Conservation (phyloP, 1,140 invertebrate species). For the Trachymyrmex septentrionalis region DNA sequence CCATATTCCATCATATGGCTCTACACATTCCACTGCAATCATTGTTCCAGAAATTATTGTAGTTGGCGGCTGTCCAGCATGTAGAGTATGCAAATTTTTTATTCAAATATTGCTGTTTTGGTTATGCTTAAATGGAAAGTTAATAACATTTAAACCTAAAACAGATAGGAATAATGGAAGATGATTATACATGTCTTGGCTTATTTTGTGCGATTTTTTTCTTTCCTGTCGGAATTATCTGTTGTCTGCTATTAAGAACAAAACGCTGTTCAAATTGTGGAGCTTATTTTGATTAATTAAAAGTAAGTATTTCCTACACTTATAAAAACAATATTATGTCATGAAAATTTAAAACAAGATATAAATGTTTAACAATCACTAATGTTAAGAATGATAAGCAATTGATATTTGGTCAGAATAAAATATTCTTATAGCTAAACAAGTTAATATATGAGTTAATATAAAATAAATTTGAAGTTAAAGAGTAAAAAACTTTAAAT, state of each 20-base stretch:
- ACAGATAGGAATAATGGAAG: constrained; percentile 93
- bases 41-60: constrained; percentile 89
- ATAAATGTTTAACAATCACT: neutral
- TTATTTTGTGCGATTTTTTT: constrained; percentile 94
- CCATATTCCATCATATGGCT: constrained; percentile 86
- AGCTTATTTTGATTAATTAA: constrained; percentile 90
- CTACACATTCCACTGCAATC: constrained; percentile 82
- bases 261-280: constrained; percentile 94
- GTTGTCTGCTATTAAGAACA: constrained; percentile 93
- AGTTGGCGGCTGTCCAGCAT: constrained; percentile 93
- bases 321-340: neutral
- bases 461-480: neutral
- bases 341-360: neutral
- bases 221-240: constrained; percentile 94
- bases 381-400: neutral
- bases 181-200: constrained; percentile 94
- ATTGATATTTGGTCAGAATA: neutral
- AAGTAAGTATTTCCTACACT: neutral
- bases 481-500: neutral
- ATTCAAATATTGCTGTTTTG: neutral
- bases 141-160: constrained; percentile 46
- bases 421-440: constrained; percentile 9
- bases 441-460: neutral
- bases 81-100: constrained; percentile 87
- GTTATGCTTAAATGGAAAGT: neutral